Percentiles rank a stretch among this genome's conserved stretches.
These are phyloP conservation scores for Cyphomyrus discorhynchus DNA, from an alignment of 2,113 vertebrate species.

Conservation along the genomic window DNA sequence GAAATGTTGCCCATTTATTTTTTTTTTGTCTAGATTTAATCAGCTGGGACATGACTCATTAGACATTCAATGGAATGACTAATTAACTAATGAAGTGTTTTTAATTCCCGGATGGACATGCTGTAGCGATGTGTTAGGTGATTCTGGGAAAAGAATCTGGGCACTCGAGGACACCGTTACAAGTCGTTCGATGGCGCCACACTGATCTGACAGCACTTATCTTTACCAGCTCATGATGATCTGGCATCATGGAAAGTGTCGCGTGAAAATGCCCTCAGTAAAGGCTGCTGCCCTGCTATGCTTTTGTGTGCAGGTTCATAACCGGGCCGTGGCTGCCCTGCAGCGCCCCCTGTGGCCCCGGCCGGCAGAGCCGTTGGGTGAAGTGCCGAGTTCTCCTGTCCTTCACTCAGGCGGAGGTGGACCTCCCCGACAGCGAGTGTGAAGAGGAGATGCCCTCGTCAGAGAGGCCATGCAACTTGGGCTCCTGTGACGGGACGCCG, in stretches of 20 bases:
- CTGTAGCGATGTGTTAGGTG: background rate
- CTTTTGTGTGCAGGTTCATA: conserved; percentile 62
- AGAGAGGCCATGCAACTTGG: conserved; percentile 60
- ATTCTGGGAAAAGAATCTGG: background rate
- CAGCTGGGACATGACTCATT: background rate
- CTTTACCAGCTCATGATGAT: background rate
- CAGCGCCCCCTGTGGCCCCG: conserved; percentile 72
- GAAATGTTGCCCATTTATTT: background rate
- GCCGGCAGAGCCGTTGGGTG: conserved; percentile 68
- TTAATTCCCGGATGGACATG: background rate
- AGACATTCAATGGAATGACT: background rate
- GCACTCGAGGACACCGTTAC: background rate
- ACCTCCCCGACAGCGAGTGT: conserved; percentile 82
- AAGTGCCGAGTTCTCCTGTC: conserved; percentile 75
- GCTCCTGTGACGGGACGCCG: conserved; percentile 54
- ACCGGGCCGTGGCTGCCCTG: conserved; percentile 79
- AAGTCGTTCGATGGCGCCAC: background rate
- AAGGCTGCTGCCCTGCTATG: background rate
- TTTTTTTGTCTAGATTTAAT: background rate
- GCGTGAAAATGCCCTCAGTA: background rate
- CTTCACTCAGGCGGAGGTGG: conserved; percentile 75
- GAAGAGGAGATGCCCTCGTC: conserved; percentile 53
- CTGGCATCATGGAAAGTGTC: background rate
- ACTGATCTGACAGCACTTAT: background rate
- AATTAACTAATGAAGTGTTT: background rate